Percentiles rank a stretch among this genome's conserved stretches.
Conservation (phyloP, 1,140 invertebrate genomes). For the Zaprionus capensis region DNA sequence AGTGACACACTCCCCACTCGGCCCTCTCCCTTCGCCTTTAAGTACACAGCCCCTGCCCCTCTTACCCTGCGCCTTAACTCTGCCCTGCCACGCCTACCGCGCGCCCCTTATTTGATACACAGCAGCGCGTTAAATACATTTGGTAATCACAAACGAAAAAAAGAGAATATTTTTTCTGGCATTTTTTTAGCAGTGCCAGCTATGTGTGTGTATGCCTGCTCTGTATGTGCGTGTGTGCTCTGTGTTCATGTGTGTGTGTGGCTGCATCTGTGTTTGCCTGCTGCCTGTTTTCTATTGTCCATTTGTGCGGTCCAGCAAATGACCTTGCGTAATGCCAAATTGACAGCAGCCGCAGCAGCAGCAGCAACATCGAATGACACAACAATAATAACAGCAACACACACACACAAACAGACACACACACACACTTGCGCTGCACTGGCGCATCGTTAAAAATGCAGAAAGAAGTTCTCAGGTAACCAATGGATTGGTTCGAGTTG, state of each 20-base stretch:
- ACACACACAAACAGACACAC: not conserved
- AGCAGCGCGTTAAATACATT: not conserved
- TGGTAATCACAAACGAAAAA: slow-evolving; percentile 10
- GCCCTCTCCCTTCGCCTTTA: too few species aligned
- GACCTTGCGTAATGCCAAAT: slow-evolving; percentile 56
- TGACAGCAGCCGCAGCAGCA: slow-evolving; percentile 31
- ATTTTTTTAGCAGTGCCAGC: not conserved
- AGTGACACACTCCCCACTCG: not conserved
- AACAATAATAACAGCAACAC: not conserved
- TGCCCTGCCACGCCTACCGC: not conserved
- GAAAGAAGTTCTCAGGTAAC: slow-evolving; percentile 60
- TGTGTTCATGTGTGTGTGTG: not conserved
- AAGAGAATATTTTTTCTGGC: not conserved
- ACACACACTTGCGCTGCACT: not conserved
- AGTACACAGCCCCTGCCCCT: not conserved
- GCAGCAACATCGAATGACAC: slow-evolving; percentile 15
- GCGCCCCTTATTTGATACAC: not conserved
- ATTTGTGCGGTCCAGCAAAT: slow-evolving; percentile 30
- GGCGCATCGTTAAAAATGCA: slow-evolving; percentile 32
- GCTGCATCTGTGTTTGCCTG: not conserved
- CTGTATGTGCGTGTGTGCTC: not conserved
- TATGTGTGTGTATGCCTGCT: slow-evolving; percentile 5
- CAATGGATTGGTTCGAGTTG: slow-evolving; percentile 74
- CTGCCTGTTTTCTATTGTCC: not conserved
- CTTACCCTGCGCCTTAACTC: not conserved